Evolutionary conservation across 2,888 invertebrate genomes (phyloP).

Genomic region (Drosophila hamatofila): DNA sequence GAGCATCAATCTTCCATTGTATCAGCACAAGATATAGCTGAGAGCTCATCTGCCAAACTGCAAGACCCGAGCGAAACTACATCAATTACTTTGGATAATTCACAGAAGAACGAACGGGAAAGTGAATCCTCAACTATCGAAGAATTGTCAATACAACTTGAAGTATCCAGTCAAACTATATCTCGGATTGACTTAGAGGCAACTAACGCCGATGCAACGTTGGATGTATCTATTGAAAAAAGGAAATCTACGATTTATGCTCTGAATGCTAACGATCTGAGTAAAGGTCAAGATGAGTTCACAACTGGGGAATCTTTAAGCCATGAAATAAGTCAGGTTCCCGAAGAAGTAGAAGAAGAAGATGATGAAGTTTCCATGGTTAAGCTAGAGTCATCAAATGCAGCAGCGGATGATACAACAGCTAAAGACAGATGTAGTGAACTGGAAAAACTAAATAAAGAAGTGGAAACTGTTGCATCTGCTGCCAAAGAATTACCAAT

Average conservation of each 20-base stretch:
- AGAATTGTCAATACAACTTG: background rate
- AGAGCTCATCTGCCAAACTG: background rate
- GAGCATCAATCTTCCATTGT: background rate
- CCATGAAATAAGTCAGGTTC: background rate
- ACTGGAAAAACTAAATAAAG: background rate
- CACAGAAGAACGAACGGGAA: background rate
- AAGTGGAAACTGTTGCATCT: background rate
- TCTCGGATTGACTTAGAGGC: slow-evolving; percentile 13
- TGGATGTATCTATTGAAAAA: background rate
- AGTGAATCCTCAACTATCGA: background rate
- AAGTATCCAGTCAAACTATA: slow-evolving; percentile 14
- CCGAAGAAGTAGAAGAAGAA: background rate
- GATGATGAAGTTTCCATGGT: slow-evolving; percentile 6
- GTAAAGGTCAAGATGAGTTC: background rate
- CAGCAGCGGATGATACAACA: background rate
- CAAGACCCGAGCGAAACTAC: background rate
- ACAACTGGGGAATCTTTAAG: background rate
- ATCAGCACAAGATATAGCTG: background rate
- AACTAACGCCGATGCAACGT: slow-evolving; percentile 5
- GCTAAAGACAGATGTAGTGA: background rate
- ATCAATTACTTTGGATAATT: background rate
- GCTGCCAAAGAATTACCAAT: background rate
- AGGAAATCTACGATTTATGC: slow-evolving; percentile 26
- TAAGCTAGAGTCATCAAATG: slow-evolving; percentile 14
- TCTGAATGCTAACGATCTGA: background rate